Conservation (phyloP, 1,140 invertebrate genomes). For the Macrotrachela quadricornifera region DNA sequence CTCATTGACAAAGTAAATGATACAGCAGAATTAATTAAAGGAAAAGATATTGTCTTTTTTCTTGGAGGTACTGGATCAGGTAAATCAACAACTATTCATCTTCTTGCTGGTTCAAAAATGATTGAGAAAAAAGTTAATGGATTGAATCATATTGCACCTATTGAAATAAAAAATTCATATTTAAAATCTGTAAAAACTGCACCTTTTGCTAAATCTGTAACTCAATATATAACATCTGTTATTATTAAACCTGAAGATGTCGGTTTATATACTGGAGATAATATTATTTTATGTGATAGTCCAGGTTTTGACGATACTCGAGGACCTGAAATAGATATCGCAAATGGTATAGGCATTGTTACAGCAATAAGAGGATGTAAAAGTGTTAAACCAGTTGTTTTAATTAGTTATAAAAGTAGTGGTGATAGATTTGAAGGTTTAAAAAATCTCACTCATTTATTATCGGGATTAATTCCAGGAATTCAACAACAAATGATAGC, state of each 20-base stretch:
- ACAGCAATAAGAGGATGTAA: neutral
- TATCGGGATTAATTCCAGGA: too few species aligned
- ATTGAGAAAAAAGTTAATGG: neutral
- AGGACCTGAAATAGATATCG: neutral
- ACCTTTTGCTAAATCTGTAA: neutral
- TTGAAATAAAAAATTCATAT: neutral
- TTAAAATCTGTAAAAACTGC: neutral
- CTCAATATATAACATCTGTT: neutral
- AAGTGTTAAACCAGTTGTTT: neutral
- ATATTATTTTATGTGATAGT: neutral
- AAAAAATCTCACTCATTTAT: too few species aligned
- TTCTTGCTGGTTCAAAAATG: neutral
- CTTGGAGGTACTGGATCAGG: neutral
- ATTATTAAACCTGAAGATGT: neutral
- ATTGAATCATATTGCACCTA: neutral
- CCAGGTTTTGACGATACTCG: neutral
- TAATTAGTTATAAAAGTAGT: too few species aligned
- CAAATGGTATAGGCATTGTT: neutral
- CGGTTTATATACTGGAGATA: neutral
- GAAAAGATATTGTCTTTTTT: neutral
- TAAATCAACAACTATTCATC: neutral
- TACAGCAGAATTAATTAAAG: too few species aligned
- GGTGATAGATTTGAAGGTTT: too few species aligned
- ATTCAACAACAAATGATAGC: too few species aligned
- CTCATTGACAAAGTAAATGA: too few species aligned